These are phyloP conservation scores for Tribolium castaneum DNA, from an alignment of 1,140 invertebrate species.

Conservation along the genomic window DNA sequence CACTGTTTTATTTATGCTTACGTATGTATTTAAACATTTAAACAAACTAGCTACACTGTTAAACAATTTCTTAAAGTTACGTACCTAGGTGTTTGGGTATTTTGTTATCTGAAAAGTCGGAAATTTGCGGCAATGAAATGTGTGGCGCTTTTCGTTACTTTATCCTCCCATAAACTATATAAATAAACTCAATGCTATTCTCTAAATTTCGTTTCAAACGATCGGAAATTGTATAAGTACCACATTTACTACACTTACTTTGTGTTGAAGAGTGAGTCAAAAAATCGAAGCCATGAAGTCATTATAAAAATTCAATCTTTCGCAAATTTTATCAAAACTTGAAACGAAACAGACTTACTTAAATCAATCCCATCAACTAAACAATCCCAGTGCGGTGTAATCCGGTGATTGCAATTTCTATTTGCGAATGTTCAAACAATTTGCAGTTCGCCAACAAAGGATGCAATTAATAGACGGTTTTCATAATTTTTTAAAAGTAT, in stretches of 20 bases:
- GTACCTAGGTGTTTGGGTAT: neutral
- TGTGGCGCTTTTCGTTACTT: slow-evolving; percentile 4
- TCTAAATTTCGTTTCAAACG: slow-evolving; percentile 2
- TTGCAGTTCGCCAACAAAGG: neutral
- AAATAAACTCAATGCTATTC: slow-evolving; percentile 3
- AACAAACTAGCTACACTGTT: no score
- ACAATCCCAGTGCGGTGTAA: neutral
- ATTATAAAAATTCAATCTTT: neutral
- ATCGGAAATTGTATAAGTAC: neutral
- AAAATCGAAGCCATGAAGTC: neutral
- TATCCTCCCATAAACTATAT: slow-evolving; percentile 11
- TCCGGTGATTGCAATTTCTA: neutral
- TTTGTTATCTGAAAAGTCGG: slow-evolving; percentile 10
- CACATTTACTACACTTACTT: neutral
- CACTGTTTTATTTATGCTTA: no score
- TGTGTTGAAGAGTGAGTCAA: neutral
- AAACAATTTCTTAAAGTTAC: neutral
- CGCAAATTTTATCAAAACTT: neutral
- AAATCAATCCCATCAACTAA: neutral
- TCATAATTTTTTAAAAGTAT: neutral
- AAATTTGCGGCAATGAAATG: slow-evolving; percentile 12
- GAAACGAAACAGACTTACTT: neutral
- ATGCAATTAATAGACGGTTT: neutral
- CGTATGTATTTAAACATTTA: no score
- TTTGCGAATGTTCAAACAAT: neutral